Percentiles rank a stretch among this genome's conserved stretches.
Evolutionary conservation across 37 sponge, comb jelly and placozoan species (phyloP).

Genomic region (Cliona cf. orientalis): DNA sequence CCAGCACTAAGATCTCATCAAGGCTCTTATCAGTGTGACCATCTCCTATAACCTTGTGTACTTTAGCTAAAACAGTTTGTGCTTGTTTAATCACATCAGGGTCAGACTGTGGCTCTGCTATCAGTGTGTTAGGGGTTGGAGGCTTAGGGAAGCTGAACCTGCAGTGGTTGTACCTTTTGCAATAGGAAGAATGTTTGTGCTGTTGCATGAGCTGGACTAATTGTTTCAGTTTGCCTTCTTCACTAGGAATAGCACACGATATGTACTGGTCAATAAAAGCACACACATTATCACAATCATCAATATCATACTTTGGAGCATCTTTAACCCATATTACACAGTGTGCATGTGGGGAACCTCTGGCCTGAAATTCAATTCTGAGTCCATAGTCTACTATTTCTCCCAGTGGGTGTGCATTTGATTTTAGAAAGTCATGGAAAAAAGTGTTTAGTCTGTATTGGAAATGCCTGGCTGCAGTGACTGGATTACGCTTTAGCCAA

Average conservation of each 20-base stretch:
- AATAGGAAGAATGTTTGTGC: slow-evolving; percentile 21
- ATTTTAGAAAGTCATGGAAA: slow-evolving; percentile 30
- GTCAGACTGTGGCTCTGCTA: slow-evolving; percentile 1
- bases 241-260: slow-evolving; percentile 16
- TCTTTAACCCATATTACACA: too few species aligned
- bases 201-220: slow-evolving; percentile 2
- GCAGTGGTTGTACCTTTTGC: slow-evolving; percentile 10
- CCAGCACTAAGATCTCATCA: neutral
- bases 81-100: neutral
- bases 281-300: too few species aligned
- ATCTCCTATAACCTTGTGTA: slow-evolving; percentile 3
- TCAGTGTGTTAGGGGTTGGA: neutral
- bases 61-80: neutral
- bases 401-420: slow-evolving; percentile 8
- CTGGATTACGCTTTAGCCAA: too few species aligned
- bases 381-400: too few species aligned
- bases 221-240: slow-evolving; percentile 28
- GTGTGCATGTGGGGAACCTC: too few species aligned
- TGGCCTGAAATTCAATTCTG: too few species aligned
- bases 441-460: too few species aligned
- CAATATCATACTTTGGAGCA: too few species aligned
- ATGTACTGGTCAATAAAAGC: slow-evolving; percentile 38
- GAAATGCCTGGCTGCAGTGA: too few species aligned
- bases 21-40: neutral
- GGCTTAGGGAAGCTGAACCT: slow-evolving; percentile 30